Conservation (phyloP, 2,797 vertebrate genomes). For the Oreonectes daqikongensis region DNA sequence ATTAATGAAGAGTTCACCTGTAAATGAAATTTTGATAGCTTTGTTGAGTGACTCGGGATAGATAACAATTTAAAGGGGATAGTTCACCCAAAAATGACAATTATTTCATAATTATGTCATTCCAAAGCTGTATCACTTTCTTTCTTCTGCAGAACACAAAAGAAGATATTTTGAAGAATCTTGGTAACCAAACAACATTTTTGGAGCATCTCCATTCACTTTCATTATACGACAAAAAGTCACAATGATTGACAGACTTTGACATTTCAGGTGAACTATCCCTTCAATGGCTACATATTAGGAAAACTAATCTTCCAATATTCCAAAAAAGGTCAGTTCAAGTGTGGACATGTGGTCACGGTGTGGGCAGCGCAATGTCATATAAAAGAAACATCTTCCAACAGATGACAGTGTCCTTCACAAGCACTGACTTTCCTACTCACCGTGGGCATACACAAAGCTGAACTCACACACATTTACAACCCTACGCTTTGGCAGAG, state of each 20-base stretch:
- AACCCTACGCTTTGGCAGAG: conserved; percentile 29
- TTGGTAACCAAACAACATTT: background rate
- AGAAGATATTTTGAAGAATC: no score
- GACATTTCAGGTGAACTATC: background rate
- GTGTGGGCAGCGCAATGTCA: conserved; percentile 25
- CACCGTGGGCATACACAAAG: conserved; percentile 44
- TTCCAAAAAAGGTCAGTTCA: background rate
- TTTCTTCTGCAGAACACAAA: no score
- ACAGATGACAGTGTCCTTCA: conserved; percentile 37
- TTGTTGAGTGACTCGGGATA: no score
- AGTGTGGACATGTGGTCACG: conserved; percentile 3
- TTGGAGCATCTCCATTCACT: background rate
- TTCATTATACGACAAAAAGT: background rate
- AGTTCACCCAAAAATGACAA: no score
- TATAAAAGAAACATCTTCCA: conserved; percentile 8
- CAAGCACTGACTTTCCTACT: conserved; percentile 27
- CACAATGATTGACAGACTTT: background rate
- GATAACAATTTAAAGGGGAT: no score
- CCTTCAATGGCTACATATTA: no score
- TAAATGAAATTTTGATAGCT: no score
- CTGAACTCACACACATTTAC: conserved; percentile 25
- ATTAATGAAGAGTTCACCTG: background rate
- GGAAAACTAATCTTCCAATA: background rate
- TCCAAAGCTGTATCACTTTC: no score
- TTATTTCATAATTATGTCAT: no score